Conservation (phyloP, 2,888 invertebrate genomes). For the Periphyllus acericola region DNA sequence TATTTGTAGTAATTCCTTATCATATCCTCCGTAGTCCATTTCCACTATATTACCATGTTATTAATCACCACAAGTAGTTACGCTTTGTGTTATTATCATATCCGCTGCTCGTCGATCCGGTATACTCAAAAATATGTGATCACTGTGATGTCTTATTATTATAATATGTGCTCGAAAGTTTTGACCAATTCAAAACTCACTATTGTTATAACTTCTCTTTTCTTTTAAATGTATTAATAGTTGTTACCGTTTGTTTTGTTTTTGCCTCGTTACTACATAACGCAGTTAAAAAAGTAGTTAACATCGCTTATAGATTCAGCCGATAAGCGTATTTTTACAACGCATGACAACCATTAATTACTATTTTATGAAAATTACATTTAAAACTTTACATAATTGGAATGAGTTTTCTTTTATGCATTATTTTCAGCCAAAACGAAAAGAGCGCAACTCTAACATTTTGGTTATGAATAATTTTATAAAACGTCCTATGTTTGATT, state of each 20-base stretch:
- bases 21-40: too few relatives aligned
- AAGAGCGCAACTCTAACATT: not conserved
- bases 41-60: too few relatives aligned
- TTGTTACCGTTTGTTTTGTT: constrained; percentile 6
- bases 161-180: not conserved
- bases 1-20: too few relatives aligned
- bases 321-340: constrained; percentile 42
- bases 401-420: not conserved
- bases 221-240: not conserved
- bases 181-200: not conserved
- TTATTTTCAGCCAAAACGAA: not conserved
- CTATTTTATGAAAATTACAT: constrained; percentile 42
- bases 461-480: not conserved
- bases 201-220: not conserved
- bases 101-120: too few relatives aligned
- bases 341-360: constrained; percentile 44
- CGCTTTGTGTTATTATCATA: too few relatives aligned
- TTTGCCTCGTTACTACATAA: not conserved
- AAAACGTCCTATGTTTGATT: not conserved
- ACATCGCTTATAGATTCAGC: constrained; percentile 13
- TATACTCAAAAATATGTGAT: too few relatives aligned
- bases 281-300: constrained; percentile 35
- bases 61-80: too few relatives aligned
- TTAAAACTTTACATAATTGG: constrained; percentile 23
- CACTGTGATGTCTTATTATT: too few relatives aligned